Base-by-base conservation (phyloP, 1,140 invertebrate species). In the Aphis gossypii region DNA sequence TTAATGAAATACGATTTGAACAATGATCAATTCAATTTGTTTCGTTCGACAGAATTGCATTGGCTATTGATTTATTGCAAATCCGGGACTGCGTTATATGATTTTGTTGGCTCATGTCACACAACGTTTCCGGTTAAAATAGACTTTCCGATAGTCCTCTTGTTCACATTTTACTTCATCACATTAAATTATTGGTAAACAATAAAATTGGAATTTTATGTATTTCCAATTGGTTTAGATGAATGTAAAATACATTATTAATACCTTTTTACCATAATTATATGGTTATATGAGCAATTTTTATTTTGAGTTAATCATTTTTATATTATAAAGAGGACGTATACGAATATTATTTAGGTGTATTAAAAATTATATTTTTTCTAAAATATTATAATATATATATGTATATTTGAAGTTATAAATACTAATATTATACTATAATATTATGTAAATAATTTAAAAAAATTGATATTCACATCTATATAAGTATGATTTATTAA, bases 1-100 rank as follows among this genome's bases (percentile, higher is more conserved):
- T 82, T 92, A 83, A 92, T 83, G 68, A 92, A 83, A 92, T 82
- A 30, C 44, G 8, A 41, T 92, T 92, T 48, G 46, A 92, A 82
- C 68, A 48, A 92, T 83, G 90, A 68, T 44, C 89, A 44, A 90
- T 56, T 54, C 88, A 56, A 60, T 90, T 90, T 60, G 89, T 90
- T 90, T 90, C 38, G 54, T 68, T 60, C 9, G 41, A 90, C 25
- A 60, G 54, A 90, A 90, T 23, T 68, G 48, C 87, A 56, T 35
- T 56, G 30, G 6, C 8, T 18, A 56, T 56, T 54, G 88, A 60
- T 90, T 90, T 90, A 90, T 90, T 68, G 89, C 89, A 21, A 90
- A 90, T 90, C 89, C 54, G 54, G 54, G 56, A 90, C 68, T 60
- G 20, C 68, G 41, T 23, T 89, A 60, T 60, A 9, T 46, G 38